Evolutionary conservation across 2,888 invertebrate genomes (phyloP).

Genomic region (Caenorhabditis japonica): DNA sequence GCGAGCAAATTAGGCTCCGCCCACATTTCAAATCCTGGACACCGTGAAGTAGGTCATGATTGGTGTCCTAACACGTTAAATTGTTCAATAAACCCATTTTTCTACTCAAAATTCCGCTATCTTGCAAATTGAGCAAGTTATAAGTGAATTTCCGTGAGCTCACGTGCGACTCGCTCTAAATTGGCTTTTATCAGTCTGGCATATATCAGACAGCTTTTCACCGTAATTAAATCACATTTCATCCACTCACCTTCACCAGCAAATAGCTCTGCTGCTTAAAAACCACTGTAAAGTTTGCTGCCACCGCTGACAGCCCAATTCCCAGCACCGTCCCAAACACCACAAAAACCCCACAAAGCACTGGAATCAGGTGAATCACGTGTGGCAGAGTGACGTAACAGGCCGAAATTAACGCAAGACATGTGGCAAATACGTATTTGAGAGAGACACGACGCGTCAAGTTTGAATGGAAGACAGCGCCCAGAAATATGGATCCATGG

Average conservation of each 20-base stretch:
- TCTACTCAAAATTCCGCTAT: too few relatives aligned
- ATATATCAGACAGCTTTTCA: too few relatives aligned
- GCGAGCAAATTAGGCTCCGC: too few relatives aligned
- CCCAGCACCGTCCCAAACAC: constrained; percentile 42
- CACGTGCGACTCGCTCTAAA: too few relatives aligned
- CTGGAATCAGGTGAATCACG: constrained; percentile 12
- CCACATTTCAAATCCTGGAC: too few relatives aligned
- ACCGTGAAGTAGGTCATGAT: too few relatives aligned
- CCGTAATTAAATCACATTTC: too few relatives aligned
- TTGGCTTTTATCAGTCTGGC: too few relatives aligned
- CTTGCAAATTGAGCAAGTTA: too few relatives aligned
- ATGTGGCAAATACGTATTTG: constrained; percentile 27
- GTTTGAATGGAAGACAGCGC: constrained; percentile 49
- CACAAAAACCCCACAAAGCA: constrained; percentile 36
- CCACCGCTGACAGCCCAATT: constrained; percentile 27
- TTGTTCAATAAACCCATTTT: too few relatives aligned
- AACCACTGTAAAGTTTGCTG: constrained; percentile 23
- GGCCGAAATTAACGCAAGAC: constrained; percentile 9
- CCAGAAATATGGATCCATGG: constrained; percentile 53
- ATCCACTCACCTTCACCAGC: constrained; percentile 21
- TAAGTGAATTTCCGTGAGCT: too few relatives aligned
- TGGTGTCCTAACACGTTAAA: too few relatives aligned
- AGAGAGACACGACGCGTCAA: constrained; percentile 34
- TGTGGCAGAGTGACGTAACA: constrained; percentile 18
- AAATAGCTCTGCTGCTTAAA: constrained; percentile 35